Conservation (phyloP, 2,113 vertebrate species). For the Podarcis raffonei region DNA sequence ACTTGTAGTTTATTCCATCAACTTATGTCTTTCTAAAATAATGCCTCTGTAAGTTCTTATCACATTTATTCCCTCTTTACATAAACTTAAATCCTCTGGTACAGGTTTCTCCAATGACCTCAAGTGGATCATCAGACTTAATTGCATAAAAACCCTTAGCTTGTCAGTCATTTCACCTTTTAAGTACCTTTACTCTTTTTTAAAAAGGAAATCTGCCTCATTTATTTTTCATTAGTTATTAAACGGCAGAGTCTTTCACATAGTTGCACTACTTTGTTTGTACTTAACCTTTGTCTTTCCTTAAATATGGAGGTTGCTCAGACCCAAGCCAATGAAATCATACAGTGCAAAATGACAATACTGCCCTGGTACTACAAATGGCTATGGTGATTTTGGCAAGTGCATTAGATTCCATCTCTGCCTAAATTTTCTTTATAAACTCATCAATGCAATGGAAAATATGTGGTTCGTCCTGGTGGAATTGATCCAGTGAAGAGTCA, state of each 20-base stretch:
- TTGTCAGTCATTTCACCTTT: slow-evolving; percentile 46
- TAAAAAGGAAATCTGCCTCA: slow-evolving; percentile 38
- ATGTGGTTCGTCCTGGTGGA: not conserved
- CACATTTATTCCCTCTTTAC: slow-evolving; percentile 58
- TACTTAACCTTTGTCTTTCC: slow-evolving; percentile 22
- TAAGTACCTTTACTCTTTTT: slow-evolving; percentile 64
- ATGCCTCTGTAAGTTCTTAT: slow-evolving; percentile 53
- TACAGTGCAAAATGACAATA: not conserved
- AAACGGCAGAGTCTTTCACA: slow-evolving; percentile 35
- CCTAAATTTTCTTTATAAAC: not conserved
- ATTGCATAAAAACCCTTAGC: slow-evolving; percentile 62
- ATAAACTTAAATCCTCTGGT: slow-evolving; percentile 60
- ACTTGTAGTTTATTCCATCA: slow-evolving; percentile 56
- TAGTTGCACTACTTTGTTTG: slow-evolving; percentile 1
- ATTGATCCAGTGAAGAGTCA: too few species aligned
- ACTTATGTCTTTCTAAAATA: slow-evolving; percentile 51
- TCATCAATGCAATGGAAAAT: not conserved
- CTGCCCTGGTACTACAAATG: not conserved
- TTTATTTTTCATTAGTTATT: slow-evolving; percentile 4
- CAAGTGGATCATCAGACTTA: slow-evolving; percentile 60
- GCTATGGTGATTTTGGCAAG: not conserved
- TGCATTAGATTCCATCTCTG: not conserved
- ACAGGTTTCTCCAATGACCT: slow-evolving; percentile 54
- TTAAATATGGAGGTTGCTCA: not conserved
- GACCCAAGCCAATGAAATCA: not conserved